Evolutionary conservation across 2,797 vertebrate species (phyloP).

Genomic region (Denticeps clupeoides): DNA sequence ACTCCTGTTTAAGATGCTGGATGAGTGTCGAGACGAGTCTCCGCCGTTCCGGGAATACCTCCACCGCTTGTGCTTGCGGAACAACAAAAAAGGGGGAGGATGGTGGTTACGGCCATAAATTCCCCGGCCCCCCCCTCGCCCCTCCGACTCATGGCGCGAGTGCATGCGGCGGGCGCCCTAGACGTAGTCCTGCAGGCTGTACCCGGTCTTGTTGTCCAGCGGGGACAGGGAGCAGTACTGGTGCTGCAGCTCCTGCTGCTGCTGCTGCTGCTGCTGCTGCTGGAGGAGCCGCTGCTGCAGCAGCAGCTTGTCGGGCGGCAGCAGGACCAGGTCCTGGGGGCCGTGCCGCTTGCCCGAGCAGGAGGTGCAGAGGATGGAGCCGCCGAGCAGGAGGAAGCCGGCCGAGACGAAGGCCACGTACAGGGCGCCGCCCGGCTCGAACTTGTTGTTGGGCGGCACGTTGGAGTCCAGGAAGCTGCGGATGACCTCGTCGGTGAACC

Average conservation of each 20-base stretch:
- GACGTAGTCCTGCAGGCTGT: slow-evolving; percentile 74
- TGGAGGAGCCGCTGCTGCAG: slow-evolving; percentile 62
- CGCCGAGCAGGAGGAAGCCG: slow-evolving; percentile 55
- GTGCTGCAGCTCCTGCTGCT: slow-evolving; percentile 64
- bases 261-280: slow-evolving; percentile 46
- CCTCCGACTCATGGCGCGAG: not conserved
- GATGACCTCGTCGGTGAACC: slow-evolving; percentile 70
- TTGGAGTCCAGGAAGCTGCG: slow-evolving; percentile 58
- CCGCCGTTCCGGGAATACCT: slow-evolving; percentile 58
- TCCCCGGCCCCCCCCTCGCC: slow-evolving; percentile 34
- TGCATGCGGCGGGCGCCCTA: slow-evolving; percentile 29
- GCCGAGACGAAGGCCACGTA: slow-evolving; percentile 68
- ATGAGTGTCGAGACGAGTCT: no score
- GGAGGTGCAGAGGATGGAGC: slow-evolving; percentile 64
- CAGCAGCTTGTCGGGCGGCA: slow-evolving; percentile 59
- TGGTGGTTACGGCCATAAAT: slow-evolving; percentile 26
- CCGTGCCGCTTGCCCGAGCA: slow-evolving; percentile 55
- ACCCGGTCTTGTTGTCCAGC: slow-evolving; percentile 70
- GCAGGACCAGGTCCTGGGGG: slow-evolving; percentile 60
- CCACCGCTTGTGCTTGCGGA: slow-evolving; percentile 64
- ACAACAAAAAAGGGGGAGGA: slow-evolving; percentile 21
- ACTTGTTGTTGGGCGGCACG: slow-evolving; percentile 62
- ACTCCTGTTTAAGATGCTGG: no score
- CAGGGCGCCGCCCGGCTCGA: slow-evolving; percentile 66
- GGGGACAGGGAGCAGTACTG: slow-evolving; percentile 71